Evolutionary conservation across 2,797 vertebrate species (phyloP), one percentile per base, ranked within the genome.

Genomic region (Eulemur mongoz): DNA sequence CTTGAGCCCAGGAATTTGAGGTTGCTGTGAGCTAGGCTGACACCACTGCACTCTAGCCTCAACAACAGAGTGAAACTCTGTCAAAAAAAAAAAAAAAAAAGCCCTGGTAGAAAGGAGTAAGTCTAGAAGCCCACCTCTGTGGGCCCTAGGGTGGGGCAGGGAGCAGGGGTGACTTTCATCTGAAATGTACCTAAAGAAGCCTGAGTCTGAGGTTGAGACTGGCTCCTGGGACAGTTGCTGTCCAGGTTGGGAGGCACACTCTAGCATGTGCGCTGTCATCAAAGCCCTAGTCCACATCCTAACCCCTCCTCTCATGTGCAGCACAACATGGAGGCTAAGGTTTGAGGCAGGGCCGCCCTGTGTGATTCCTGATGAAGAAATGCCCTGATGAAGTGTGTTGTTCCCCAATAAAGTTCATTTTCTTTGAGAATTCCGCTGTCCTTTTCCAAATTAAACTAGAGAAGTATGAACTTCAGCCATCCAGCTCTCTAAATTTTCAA

Each of bases 371-470:
- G 70, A 67, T 89, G 65, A 81, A 61, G 48, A 93, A 93, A 89
- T 82, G 14, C 43, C 57, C 84, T 27, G 11, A 59, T 15, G 57
- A 85, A 79, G 73, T 79, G 1, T 32, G 57, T 73, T 78, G 20
- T 89, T 95, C 35, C 67, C 43, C 85, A 67, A 8, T n/a, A 48
- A 91, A 88, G 3, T 2, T 61, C 5, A 1, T 92, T 85, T 96
- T 85, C 73, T 87, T 22, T 82, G 63, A n/a, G 40, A 94, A 89
- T 73, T 69, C 40, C 7, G 22, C 32, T 67, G 23, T 67, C 48
- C 38, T 67, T 83, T 78, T 20, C 70, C 83, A 95, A 67, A 69
- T 63, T 59, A 69, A 96, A 87, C 72, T 88, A 57, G 70, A 27
- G 92, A 69, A 78, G 61, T 27, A 50, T 11, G 54, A 80, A 90